Percentiles rank a stretch among this genome's conserved stretches.
These are phyloP conservation scores for Arge pagana DNA, from an alignment of 2,888 invertebrate genomes.

Conservation along the genomic window DNA sequence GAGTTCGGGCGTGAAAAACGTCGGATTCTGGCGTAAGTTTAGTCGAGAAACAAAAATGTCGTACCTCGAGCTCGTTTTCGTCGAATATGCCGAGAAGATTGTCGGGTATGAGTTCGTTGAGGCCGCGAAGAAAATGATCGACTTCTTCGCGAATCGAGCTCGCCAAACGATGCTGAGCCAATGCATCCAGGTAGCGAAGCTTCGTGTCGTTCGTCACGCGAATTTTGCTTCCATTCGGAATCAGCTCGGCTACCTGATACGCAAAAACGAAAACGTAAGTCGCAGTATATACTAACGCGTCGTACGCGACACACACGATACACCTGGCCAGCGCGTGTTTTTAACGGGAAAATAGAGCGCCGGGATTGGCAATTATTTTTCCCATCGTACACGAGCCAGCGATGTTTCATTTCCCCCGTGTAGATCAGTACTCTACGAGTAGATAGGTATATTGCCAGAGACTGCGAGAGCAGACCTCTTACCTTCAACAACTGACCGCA, in stretches of 20 bases:
- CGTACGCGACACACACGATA: background rate
- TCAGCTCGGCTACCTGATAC: slow-evolving; percentile 71
- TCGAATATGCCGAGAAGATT: slow-evolving; percentile 93
- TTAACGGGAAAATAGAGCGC: too few relatives aligned
- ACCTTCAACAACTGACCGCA: slow-evolving; percentile 77
- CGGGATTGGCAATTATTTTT: too few relatives aligned
- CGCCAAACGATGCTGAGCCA: slow-evolving; percentile 87
- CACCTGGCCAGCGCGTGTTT: too few relatives aligned
- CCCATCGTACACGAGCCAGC: too few relatives aligned
- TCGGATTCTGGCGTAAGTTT: too few relatives aligned
- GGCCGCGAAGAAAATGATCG: slow-evolving; percentile 86
- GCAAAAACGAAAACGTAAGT: slow-evolving; percentile 18
- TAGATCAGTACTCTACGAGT: too few relatives aligned
- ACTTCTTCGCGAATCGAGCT: slow-evolving; percentile 82
- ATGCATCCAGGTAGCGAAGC: slow-evolving; percentile 81
- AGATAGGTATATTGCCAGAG: too few relatives aligned
- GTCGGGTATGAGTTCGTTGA: slow-evolving; percentile 90
- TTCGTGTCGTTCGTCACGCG: slow-evolving; percentile 77
- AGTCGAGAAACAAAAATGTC: too few relatives aligned
- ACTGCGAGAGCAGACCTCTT: too few relatives aligned
- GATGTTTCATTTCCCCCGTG: too few relatives aligned
- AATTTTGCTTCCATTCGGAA: slow-evolving; percentile 80
- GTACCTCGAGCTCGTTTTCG: slow-evolving; percentile 93
- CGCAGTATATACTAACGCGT: background rate
- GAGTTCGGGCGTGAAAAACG: too few relatives aligned